Evolutionary conservation across 1,140 invertebrate species (phyloP), one percentile per base, ranked within the genome.

Genomic region (Pentalonia nigronervosa): DNA sequence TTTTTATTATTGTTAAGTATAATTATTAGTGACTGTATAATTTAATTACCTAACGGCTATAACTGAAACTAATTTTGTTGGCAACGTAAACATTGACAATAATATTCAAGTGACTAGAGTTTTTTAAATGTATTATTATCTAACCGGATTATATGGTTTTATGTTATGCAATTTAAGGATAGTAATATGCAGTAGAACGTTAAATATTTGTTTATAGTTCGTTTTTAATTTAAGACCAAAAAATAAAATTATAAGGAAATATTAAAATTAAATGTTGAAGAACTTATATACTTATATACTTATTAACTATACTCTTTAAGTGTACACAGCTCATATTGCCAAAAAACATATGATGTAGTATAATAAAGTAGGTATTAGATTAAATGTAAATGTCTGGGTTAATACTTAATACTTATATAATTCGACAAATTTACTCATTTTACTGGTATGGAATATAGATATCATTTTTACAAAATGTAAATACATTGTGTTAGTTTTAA

Each of bases 41-140:
- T 88, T 23, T n/a, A 88, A 50, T 88, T 88, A 67, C 6, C 60
- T 67, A 67, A 67, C 14, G 6, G 60, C 60, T n/a, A 41, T 41
- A 36, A 88, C 47, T 50, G 48, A 88, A 88, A 88, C 86, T n/a
- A 53, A 88, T 88, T 47, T 23, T 50, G 34, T n/a, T 53, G 47
- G 36, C 86, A 50, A 88, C 17, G 30, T 36, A 88, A 88, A 88
- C n/a, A 88, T 88, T 88, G 48, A 50, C 45, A 87, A 87, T 87
- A 48, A 87, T 87, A 48, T 48, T 14, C 45, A 86, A 86, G 47
- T 48, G 25, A 87, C 86, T 20, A 88, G 7, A 21, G 17, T 88
- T 21, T 88, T 88, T 50, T 20, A 50, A 87, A 34, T 50, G 47
- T 87, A 87, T 87, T 87, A 87, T 87, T 87, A 50, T 88, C 48